phyloP scores from a whole-genome alignment of 2,113 vertebrate genomes.

The Mobula hypostoma region DNA sequence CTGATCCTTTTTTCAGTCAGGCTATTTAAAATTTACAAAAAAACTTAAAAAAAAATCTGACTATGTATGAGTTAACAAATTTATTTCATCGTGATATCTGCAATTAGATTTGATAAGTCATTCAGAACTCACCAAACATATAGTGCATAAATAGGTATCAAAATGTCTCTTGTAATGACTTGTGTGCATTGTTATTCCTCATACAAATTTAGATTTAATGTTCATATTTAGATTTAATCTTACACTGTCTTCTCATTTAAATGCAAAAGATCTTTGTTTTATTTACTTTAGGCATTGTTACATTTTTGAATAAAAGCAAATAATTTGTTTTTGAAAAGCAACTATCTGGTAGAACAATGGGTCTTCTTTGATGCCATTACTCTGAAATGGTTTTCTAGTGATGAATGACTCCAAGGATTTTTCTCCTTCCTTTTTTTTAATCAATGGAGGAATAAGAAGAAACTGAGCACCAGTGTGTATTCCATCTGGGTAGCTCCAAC shows the following conservation, averaged over 20 bases:
- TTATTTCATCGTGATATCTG: background rate
- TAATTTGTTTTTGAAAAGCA: background rate
- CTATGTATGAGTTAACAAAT: background rate
- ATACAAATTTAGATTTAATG: background rate
- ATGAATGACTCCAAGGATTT: background rate
- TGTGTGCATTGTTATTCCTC: background rate
- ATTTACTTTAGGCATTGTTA: background rate
- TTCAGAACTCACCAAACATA: background rate
- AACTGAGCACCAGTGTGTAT: too few relatives aligned
- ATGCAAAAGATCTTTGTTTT: background rate
- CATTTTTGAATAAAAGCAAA: background rate
- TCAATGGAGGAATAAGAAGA: background rate
- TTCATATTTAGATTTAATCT: background rate
- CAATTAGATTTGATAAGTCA: too few relatives aligned
- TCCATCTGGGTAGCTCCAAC: too few relatives aligned
- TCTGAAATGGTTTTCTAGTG: background rate
- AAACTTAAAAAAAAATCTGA: too few relatives aligned
- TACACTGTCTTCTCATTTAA: background rate
- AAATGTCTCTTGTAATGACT: background rate
- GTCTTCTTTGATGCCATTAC: background rate
- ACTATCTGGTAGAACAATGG: background rate
- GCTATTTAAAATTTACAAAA: constrained; percentile 5
- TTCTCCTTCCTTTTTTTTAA: background rate
- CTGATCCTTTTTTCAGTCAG: constrained; percentile 17
- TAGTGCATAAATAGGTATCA: background rate